Percentiles rank a stretch among this genome's conserved stretches.
These are phyloP conservation scores for Tetranychus truncatus DNA, from an alignment of 2,888 invertebrate species.

Conservation along the genomic window DNA sequence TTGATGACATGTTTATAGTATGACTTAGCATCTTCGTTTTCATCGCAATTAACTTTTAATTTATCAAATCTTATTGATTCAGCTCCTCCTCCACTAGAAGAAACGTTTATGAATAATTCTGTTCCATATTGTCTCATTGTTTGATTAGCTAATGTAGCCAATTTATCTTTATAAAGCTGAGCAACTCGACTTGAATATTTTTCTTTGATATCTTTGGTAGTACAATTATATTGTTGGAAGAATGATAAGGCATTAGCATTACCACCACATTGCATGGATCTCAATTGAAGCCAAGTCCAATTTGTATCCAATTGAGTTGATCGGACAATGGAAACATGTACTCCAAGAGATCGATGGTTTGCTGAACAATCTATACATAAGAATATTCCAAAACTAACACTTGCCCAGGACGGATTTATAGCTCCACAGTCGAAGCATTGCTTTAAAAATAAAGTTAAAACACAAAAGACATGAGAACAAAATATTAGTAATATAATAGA, in stretches of 20 bases:
- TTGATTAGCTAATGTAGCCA: conserved; percentile 58
- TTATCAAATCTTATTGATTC: no score
- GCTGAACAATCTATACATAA: conserved; percentile 98
- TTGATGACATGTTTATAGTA: no score
- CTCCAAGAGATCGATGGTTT: conserved; percentile 86
- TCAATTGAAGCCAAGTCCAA: conserved; percentile 92
- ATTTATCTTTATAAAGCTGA: conserved; percentile 73
- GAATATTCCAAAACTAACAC: conserved; percentile 97
- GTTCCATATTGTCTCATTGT: conserved; percentile 72
- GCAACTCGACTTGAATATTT: conserved; percentile 94
- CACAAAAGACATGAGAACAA: no score
- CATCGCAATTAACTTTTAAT: no score
- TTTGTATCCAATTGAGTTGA: conserved; percentile 96
- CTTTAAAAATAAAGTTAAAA: conserved; percentile 41
- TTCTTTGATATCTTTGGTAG: conserved; percentile 68
- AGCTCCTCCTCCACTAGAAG: no score
- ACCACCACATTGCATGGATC: conserved; percentile 96
- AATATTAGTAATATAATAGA: no score
- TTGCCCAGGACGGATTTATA: conserved; percentile 96
- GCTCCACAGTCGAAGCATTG: conserved; percentile 95
- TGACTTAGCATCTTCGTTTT: no score
- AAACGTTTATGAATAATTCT: background rate
- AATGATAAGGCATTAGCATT: conserved; percentile 75
- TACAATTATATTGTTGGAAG: conserved; percentile 66
- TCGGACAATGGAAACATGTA: conserved; percentile 88